Evolutionary conservation across 2,888 invertebrate species (phyloP).

Genomic region (Nowickia ferox): DNA sequence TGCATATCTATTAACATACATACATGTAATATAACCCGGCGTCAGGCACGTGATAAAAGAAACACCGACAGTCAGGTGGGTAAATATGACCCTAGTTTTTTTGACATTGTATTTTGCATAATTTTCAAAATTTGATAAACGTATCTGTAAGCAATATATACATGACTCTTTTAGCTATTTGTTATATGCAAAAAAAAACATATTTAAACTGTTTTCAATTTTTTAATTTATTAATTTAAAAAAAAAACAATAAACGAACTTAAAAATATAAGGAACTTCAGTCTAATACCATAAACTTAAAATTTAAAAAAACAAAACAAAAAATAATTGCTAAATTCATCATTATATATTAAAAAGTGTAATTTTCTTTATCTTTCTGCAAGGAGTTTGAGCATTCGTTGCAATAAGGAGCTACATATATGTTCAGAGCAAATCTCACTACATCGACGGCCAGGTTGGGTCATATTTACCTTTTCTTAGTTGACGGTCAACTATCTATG

Average conservation of each 20-base stretch:
- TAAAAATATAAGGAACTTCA: slow-evolving; percentile 5
- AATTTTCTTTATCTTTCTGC: slow-evolving; percentile 26
- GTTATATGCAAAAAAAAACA: slow-evolving; percentile 18
- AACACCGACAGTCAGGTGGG: too few species aligned
- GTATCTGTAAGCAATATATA: too few species aligned
- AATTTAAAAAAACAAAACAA: slow-evolving; percentile 11
- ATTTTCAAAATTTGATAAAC: too few species aligned
- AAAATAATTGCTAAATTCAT: slow-evolving; percentile 10
- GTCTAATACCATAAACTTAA: slow-evolving; percentile 21
- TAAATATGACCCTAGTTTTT: too few species aligned
- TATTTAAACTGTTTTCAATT: slow-evolving; percentile 16
- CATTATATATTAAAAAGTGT: slow-evolving; percentile 14
- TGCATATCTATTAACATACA: too few species aligned
- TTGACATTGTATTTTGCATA: too few species aligned
- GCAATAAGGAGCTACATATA: slow-evolving; percentile 13
- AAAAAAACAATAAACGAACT: slow-evolving; percentile 3
- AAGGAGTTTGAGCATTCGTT: slow-evolving; percentile 23
- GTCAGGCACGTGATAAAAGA: too few species aligned
- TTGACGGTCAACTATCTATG: too few species aligned
- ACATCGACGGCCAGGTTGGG: too few species aligned
- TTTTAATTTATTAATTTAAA: slow-evolving; percentile 21
- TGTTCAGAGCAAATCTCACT: slow-evolving; percentile 15
- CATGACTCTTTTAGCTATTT: too few species aligned
- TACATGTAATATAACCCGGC: too few species aligned
- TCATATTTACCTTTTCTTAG: too few species aligned